A percentile compares a stretch with the other conserved stretches of the same genome.
phyloP scores from a whole-genome alignment of 2,888 invertebrate species.

The Diarsia dahlii region DNA sequence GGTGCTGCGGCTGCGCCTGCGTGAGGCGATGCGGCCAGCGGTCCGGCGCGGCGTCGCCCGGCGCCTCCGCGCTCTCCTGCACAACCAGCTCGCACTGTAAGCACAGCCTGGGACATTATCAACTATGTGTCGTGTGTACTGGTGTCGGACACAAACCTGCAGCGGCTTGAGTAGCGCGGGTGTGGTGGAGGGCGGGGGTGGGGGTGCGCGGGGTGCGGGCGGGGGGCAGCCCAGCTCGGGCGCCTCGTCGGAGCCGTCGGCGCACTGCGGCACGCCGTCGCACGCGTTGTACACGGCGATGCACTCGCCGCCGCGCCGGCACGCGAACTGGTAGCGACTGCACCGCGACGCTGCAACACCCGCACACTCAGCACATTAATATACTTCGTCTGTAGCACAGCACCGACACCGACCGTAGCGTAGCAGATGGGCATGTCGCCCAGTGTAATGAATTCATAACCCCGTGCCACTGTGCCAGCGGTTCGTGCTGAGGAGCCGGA shows the following conservation, averaged over 20 bases:
- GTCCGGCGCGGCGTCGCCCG: slow-evolving; percentile 63
- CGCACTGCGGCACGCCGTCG: slow-evolving; percentile 97
- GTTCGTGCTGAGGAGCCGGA: not conserved
- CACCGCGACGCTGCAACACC: slow-evolving; percentile 88
- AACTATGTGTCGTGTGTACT: not conserved
- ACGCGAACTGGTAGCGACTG: slow-evolving; percentile 97
- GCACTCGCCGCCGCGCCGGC: slow-evolving; percentile 96
- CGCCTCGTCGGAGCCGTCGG: slow-evolving; percentile 97
- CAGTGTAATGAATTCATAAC: not conserved
- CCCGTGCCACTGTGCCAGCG: not conserved
- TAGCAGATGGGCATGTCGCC: not conserved
- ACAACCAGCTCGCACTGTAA: slow-evolving; percentile 26
- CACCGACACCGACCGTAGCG: not conserved
- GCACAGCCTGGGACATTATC: not conserved
- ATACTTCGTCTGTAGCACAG: not conserved
- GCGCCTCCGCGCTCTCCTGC: slow-evolving; percentile 63
- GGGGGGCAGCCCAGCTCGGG: slow-evolving; percentile 94
- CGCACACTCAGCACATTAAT: not conserved
- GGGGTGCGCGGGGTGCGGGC: slow-evolving; percentile 88
- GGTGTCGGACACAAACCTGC: slow-evolving; percentile 44
- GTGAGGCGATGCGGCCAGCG: slow-evolving; percentile 86
- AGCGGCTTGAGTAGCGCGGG: slow-evolving; percentile 52
- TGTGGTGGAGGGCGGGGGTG: slow-evolving; percentile 63
- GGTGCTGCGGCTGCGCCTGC: slow-evolving; percentile 83
- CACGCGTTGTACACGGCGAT: slow-evolving; percentile 98